Conservation (phyloP, 2,797 vertebrate species). For the Parauchenoglanis punctatus region DNA sequence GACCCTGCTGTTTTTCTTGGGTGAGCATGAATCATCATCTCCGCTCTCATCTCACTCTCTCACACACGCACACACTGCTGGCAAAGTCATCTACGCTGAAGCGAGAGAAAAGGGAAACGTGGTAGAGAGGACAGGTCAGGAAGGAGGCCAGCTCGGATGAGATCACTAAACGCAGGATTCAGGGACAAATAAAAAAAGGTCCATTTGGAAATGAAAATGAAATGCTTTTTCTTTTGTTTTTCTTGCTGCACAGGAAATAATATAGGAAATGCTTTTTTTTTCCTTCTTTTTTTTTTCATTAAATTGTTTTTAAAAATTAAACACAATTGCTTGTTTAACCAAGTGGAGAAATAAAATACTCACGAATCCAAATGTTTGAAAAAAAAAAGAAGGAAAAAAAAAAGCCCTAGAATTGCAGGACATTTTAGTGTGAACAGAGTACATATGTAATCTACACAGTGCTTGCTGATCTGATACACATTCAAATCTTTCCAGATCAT, state of each 20-base stretch:
- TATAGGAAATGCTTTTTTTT: neutral
- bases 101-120: neutral
- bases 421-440: neutral
- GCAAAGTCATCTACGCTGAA: conserved; percentile 32
- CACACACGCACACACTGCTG: conserved; percentile 14
- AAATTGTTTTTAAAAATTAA: neutral
- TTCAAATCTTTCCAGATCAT: neutral
- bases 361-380: neutral
- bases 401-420: neutral
- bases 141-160: neutral
- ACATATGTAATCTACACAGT: neutral
- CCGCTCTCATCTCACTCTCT: neutral
- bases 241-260: too few species aligned
- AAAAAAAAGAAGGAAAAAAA: neutral
- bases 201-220: neutral
- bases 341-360: neutral
- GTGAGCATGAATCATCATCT: conserved; percentile 47
- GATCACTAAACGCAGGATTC: neutral
- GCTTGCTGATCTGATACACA: neutral
- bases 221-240: too few species aligned
- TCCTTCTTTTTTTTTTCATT: neutral
- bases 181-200: neutral
- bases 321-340: neutral
- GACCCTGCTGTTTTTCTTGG: conserved; percentile 52
- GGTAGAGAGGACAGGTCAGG: neutral